Base-by-base conservation (phyloP, 2,888 invertebrate species). In the Ophion costatus region DNA sequence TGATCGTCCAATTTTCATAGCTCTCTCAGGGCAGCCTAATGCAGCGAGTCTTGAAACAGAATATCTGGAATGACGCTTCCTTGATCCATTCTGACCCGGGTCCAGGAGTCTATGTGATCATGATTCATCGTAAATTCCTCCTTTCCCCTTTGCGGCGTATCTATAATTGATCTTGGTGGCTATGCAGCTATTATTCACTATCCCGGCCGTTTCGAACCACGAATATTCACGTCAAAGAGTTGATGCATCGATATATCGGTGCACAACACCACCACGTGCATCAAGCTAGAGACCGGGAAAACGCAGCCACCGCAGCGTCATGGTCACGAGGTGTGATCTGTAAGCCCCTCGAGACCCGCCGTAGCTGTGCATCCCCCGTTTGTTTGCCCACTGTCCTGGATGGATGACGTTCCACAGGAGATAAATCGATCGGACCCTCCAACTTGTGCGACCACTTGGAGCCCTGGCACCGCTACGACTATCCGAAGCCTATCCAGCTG, bases 151-250 rank as follows among this genome's bases (percentile, higher is more conserved):
- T 24, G 51, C 51, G 51, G 38, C 42, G 59, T 69, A 77, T 77
- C 69, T 69, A 77, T 77, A 66, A 76, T 76, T 64, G 56, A 76
- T 76, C 66, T 66, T 76, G 66, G 63, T 56, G 29, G 66, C 66
- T 63, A 67, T 64, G 45, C 22, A 59, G 75, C 84, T 73, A 84
- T 84, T 81, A 81, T 84, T 81, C 81, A 84, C 75, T 56, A 81
- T 70, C 57, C 78, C 24, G 69, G 74, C 33, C 56, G 42, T 74
- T 81, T 70, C 78, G 1, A 17, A 20, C 77, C 51, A 56, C 77
- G 81, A 84, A 81, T 84, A 84, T 84, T 81, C 81, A 64, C 78
- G 84, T 81, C 81, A 81, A 81, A 84, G 84, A 70, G 84, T 84
- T 84, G 81, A 84, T 84, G 75, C 71, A 84, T 81, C 84, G 81